Conservation (phyloP, 2,113 vertebrate genomes). For the Balaenoptera acutorostrata region DNA sequence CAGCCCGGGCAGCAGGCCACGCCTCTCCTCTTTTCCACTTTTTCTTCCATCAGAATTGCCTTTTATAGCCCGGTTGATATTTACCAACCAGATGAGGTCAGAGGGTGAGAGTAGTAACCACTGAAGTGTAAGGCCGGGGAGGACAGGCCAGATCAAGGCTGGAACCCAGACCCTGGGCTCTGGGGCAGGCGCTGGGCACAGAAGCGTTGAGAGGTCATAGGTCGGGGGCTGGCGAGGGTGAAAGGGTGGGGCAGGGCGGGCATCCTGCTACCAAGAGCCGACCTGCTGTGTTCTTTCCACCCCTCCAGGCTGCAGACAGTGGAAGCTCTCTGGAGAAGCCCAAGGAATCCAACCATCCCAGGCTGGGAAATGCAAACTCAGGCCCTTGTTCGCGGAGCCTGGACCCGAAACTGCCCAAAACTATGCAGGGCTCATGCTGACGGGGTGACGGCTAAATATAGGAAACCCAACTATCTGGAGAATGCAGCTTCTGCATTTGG, state of each 20-base stretch:
- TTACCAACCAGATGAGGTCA: neutral
- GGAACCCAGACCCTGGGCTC: neutral
- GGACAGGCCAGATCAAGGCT: neutral
- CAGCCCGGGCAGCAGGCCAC: neutral
- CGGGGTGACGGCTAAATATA: neutral
- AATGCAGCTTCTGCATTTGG: neutral
- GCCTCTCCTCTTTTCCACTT: neutral
- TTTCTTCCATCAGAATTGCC: neutral
- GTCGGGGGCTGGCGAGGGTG: neutral
- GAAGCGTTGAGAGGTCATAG: rapidly evolving
- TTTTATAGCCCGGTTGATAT: neutral
- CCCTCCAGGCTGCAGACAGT: neutral
- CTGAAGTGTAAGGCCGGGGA: rapidly evolving
- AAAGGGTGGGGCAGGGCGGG: rapidly evolving
- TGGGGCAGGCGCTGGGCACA: neutral
- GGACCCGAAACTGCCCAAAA: neutral
- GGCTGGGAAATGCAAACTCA: constrained; percentile 27
- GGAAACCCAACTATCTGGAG: neutral
- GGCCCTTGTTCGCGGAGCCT: neutral
- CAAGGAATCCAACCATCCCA: constrained; percentile 9
- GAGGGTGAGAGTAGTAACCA: neutral
- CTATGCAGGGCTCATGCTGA: neutral
- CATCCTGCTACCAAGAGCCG: neutral
- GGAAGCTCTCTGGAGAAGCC: neutral
- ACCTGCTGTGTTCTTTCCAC: neutral